Evolutionary conservation across 2,888 invertebrate genomes (phyloP).

Genomic region (Drosophila paramelanica): DNA sequence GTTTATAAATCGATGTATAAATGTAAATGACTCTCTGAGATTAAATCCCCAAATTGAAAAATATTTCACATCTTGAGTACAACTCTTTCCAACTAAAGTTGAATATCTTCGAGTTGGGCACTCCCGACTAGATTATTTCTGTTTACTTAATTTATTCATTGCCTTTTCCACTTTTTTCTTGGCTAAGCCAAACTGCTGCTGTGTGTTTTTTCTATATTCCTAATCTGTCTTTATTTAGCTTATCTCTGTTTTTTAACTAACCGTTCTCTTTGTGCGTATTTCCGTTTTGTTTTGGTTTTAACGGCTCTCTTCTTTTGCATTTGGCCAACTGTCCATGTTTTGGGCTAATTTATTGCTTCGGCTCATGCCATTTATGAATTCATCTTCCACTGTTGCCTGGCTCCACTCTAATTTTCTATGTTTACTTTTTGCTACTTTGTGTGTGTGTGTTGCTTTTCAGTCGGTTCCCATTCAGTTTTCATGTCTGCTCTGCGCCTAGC

Average conservation of each 20-base stretch:
- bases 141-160: background rate
- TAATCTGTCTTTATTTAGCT: background rate
- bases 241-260: background rate
- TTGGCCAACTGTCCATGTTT: constrained; percentile 24
- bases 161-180: background rate
- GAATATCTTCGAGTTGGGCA: background rate
- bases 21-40: too few species aligned
- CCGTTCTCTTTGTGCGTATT: background rate
- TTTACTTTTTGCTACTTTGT: constrained; percentile 1
- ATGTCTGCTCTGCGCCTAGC: constrained; percentile 19
- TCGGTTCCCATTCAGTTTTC: background rate
- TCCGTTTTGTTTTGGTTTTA: background rate
- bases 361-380: constrained; percentile 32
- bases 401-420: constrained; percentile 2
- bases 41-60: too few species aligned
- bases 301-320: constrained; percentile 1
- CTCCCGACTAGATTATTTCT: background rate
- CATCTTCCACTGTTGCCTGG: constrained; percentile 22
- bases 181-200: background rate
- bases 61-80: too few species aligned
- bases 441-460: background rate
- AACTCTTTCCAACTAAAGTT: too few species aligned
- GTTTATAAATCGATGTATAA: too few species aligned
- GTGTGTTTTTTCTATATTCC: background rate
- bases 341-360: constrained; percentile 47